These are phyloP conservation scores for Aythya baeri DNA, from an alignment of 2,113 vertebrate genomes.

Conservation along the genomic window DNA sequence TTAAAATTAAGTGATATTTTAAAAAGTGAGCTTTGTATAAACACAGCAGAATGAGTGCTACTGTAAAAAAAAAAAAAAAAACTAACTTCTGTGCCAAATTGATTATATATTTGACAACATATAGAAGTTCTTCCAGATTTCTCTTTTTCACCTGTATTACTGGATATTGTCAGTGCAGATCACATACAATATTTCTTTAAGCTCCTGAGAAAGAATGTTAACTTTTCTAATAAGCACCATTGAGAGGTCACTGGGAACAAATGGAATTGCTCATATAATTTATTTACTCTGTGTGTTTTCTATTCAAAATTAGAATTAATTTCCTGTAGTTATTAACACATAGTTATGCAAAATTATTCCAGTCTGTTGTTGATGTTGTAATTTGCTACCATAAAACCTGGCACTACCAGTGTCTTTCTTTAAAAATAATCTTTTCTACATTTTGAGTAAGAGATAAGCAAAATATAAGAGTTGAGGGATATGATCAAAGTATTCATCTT, in stretches of 20 bases:
- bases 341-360: background rate
- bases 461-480: background rate
- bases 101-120: background rate
- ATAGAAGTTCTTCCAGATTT: background rate
- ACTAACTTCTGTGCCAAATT: background rate
- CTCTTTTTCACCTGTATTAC: background rate
- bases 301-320: background rate
- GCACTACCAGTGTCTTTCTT: accelerated
- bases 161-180: background rate
- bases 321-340: background rate
- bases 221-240: background rate
- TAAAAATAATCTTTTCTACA: background rate
- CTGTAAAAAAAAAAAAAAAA: background rate
- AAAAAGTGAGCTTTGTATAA: background rate
- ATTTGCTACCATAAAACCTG: background rate
- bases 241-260: background rate
- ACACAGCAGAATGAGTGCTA: background rate
- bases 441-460: background rate
- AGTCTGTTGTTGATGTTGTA: background rate
- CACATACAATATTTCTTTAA: background rate
- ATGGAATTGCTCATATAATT: background rate
- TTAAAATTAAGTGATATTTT: background rate
- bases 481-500: background rate
- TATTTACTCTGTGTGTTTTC: background rate
- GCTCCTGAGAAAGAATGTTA: background rate